Conservation (phyloP, 2,797 vertebrate genomes). For the Hypotaenidia okinawae region DNA sequence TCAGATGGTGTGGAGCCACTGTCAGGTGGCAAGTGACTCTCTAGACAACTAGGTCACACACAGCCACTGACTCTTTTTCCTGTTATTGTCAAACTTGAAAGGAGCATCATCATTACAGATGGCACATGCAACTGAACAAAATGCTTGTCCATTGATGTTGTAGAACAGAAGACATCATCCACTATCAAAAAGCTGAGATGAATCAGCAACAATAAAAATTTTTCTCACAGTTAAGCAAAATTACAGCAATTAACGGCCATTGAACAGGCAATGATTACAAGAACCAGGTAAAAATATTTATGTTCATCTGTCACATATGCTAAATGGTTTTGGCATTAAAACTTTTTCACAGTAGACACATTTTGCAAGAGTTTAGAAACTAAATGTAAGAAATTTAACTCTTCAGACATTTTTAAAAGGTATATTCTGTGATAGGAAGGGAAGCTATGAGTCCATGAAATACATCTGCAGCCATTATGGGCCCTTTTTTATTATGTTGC, state of each 20-base stretch:
- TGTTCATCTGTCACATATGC: neutral
- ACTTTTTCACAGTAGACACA: neutral
- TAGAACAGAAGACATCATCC: neutral
- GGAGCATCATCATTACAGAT: neutral
- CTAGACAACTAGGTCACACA: neutral
- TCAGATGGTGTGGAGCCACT: neutral
- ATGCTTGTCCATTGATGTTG: neutral
- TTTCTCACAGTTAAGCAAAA: neutral
- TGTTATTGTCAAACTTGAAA: neutral
- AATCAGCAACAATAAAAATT: neutral
- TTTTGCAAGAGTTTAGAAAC: neutral
- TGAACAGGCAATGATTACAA: neutral
- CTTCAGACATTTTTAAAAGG: neutral
- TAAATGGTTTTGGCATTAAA: slow-evolving; percentile 8
- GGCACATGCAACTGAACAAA: neutral
- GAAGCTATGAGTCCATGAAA: slow-evolving; percentile 1
- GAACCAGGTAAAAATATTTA: neutral
- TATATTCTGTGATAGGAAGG: slow-evolving; percentile 1
- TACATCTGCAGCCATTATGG: neutral
- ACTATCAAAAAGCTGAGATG: neutral
- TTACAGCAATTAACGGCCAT: neutral
- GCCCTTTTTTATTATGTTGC: neutral
- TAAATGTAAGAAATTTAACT: neutral
- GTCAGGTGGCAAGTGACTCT: neutral
- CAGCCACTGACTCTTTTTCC: neutral